These are phyloP conservation scores for Ophion slaviceki DNA, from an alignment of 2,888 invertebrate species.

Conservation along the genomic window DNA sequence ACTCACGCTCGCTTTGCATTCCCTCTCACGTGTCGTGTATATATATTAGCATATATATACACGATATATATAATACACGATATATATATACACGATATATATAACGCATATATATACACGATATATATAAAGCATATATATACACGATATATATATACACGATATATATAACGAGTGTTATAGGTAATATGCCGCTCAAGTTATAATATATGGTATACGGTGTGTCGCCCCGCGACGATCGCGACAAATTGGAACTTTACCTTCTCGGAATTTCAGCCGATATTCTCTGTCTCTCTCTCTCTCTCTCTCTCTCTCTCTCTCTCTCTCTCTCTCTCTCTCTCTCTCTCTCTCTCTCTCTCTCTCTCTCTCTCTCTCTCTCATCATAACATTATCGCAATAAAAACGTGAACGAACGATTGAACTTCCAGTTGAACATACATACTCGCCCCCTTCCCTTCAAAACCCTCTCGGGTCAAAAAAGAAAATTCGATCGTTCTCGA, in stretches of 20 bases:
- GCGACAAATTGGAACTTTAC: conserved; percentile 64
- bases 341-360: too few relatives aligned
- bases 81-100: too few relatives aligned
- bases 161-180: conserved; percentile 6
- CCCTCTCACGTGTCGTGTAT: conserved; percentile 20
- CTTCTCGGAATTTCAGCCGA: conserved; percentile 57
- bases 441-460: too few relatives aligned
- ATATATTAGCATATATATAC: too few relatives aligned
- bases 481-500: too few relatives aligned
- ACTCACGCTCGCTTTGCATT: conserved; percentile 42
- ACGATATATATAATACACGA: too few relatives aligned
- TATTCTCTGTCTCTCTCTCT: conserved; percentile 11
- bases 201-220: conserved; percentile 39
- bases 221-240: conserved; percentile 51
- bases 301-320: neutral
- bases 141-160: neutral
- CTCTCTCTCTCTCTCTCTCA: too few relatives aligned
- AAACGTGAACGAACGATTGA: too few relatives aligned
- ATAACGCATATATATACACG: neutral
- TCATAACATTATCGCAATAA: too few relatives aligned
- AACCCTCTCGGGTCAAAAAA: too few relatives aligned
- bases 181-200: conserved; percentile 45
- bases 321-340: too few relatives aligned
- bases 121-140: neutral
- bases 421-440: too few relatives aligned